Evolutionary conservation across 2,888 invertebrate genomes (phyloP).

Genomic region (Omphaloscelis lunosa): DNA sequence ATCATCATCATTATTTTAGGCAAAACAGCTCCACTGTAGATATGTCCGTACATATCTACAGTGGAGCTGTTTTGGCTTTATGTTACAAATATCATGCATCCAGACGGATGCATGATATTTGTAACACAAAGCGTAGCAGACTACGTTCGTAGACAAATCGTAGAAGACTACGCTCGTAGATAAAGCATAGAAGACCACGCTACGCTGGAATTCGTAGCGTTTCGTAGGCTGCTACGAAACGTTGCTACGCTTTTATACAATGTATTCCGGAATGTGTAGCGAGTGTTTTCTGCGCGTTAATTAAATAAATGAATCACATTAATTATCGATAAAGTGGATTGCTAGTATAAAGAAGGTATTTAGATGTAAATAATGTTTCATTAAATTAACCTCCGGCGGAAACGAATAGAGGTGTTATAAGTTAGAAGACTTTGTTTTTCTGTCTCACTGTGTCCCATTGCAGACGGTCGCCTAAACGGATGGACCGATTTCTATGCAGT

Average conservation of each 20-base stretch:
- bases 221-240: constrained; percentile 31
- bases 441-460: not conserved
- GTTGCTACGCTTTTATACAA: constrained; percentile 11
- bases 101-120: not conserved
- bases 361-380: not conserved
- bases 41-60: no score
- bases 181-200: not conserved
- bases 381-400: not conserved
- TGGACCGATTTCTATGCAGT: no score
- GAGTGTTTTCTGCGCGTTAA: not conserved
- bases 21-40: no score
- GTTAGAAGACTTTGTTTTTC: no score
- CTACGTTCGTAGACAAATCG: constrained; percentile 8
- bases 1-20: not conserved
- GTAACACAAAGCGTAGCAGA: constrained; percentile 9
- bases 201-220: constrained; percentile 25
- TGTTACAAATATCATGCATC: no score
- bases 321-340: not conserved
- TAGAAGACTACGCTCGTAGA: constrained; percentile 23
- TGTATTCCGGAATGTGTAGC: not conserved
- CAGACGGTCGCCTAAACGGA: not conserved
- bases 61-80: no score
- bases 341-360: not conserved
- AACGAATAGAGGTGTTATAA: not conserved
- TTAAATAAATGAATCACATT: not conserved